A percentile compares a stretch with the other conserved stretches of the same genome.
These are phyloP conservation scores for Drosophila pectinifera DNA, from an alignment of 1,140 invertebrate species.

Conservation along the genomic window DNA sequence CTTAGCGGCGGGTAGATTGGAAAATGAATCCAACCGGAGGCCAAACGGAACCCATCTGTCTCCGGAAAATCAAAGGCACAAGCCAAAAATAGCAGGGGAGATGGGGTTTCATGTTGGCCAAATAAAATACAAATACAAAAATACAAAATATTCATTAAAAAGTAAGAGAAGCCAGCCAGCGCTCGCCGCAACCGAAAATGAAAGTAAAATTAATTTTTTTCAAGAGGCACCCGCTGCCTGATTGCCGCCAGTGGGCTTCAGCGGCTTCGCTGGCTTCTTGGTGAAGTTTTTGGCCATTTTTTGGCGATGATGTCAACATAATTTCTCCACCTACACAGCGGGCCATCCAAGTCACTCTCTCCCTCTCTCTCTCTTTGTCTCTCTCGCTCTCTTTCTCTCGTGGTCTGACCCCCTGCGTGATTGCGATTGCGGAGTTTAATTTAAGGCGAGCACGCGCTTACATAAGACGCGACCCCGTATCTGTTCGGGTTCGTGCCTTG, in stretches of 20 bases:
- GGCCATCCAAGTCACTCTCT: constrained; percentile 36
- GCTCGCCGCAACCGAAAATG: constrained; percentile 67
- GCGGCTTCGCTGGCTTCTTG: constrained; percentile 51
- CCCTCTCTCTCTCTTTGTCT: background rate
- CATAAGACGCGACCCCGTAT: constrained; percentile 52
- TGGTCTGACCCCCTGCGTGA: constrained; percentile 45
- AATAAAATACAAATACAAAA: constrained; percentile 32
- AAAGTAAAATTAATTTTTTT: constrained; percentile 80
- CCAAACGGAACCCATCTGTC: constrained; percentile 39
- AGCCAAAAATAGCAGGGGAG: constrained; percentile 30
- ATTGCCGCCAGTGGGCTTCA: constrained; percentile 25
- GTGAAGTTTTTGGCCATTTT: constrained; percentile 59
- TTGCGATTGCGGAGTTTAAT: constrained; percentile 56
- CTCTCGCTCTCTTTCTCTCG: background rate
- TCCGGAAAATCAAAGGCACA: constrained; percentile 52
- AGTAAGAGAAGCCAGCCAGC: constrained; percentile 49
- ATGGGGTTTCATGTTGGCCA: constrained; percentile 41
- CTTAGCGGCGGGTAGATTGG: constrained; percentile 29
- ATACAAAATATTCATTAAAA: constrained; percentile 38
- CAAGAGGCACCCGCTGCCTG: constrained; percentile 35
- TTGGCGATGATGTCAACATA: constrained; percentile 83
- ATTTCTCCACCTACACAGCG: constrained; percentile 82
- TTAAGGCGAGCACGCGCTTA: constrained; percentile 73
- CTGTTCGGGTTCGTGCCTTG: constrained; percentile 59
- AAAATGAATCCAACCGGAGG: constrained; percentile 32